Conservation (phyloP, 2,888 invertebrate genomes). For the Agrochola lychnidis region DNA sequence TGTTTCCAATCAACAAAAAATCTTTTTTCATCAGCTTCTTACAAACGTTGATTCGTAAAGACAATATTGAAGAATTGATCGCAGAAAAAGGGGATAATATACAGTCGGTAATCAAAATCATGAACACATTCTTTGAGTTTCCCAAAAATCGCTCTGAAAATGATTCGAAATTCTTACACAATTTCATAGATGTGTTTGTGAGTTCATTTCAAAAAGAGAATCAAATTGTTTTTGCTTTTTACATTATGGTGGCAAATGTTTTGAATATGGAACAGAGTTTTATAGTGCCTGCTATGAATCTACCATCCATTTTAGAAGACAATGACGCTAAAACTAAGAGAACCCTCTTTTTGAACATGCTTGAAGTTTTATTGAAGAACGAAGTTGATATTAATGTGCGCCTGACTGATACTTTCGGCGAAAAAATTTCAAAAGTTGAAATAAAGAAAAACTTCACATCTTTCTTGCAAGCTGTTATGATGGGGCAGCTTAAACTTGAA, state of each 20-base stretch:
- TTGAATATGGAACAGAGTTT: constrained; percentile 83
- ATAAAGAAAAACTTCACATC: constrained; percentile 83
- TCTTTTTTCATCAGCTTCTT: constrained; percentile 81
- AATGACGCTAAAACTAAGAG: constrained; percentile 81
- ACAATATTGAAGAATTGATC: constrained; percentile 81
- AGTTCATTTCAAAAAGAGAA: constrained; percentile 81
- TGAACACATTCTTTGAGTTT: constrained; percentile 83
- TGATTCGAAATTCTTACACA: constrained; percentile 77
- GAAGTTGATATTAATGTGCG: constrained; percentile 84
- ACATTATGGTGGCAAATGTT: constrained; percentile 80
- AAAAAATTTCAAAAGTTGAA: constrained; percentile 82
- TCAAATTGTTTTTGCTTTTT: constrained; percentile 85
- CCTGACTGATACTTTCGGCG: constrained; percentile 83
- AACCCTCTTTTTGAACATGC: constrained; percentile 81
- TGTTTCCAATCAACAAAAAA: constrained; percentile 83
- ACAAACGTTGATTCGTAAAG: constrained; percentile 82
- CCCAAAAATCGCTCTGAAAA: constrained; percentile 76
- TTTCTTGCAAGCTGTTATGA: constrained; percentile 83
- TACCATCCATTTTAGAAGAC: constrained; percentile 77
- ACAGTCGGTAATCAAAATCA: constrained; percentile 85
- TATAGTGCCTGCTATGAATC: constrained; percentile 79
- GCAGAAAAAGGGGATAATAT: constrained; percentile 86
- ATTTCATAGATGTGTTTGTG: constrained; percentile 84
- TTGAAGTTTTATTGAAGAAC: constrained; percentile 78
- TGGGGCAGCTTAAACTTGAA: constrained; percentile 82